A percentile compares a stretch with the other conserved stretches of the same genome.
phyloP scores from a whole-genome alignment of 2,888 invertebrate species.

The Macaria liturata region DNA sequence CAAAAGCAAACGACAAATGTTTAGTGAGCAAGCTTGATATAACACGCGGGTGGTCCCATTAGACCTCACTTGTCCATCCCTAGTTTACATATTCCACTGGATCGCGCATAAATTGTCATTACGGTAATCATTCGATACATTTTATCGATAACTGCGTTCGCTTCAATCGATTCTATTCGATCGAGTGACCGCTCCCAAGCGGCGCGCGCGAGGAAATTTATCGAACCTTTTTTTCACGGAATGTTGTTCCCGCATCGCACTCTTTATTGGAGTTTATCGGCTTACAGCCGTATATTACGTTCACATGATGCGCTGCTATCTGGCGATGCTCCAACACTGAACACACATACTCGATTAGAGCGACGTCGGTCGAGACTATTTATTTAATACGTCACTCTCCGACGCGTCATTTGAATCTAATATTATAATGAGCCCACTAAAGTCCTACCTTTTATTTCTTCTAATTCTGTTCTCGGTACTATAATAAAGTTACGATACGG shows the following conservation, averaged over 20 bases:
- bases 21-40: constrained; percentile 33
- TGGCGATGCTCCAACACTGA: constrained; percentile 43
- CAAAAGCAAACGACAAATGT: constrained; percentile 39
- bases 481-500: constrained; percentile 22
- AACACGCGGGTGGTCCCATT: constrained; percentile 73
- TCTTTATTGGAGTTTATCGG: constrained; percentile 65
- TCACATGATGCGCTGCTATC: constrained; percentile 47
- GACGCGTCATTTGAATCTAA: constrained; percentile 44
- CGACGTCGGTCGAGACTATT: constrained; percentile 45
- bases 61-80: constrained; percentile 59
- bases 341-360: constrained; percentile 53
- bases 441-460: constrained; percentile 33
- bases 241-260: constrained; percentile 50
- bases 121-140: constrained; percentile 73
- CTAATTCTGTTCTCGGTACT: constrained; percentile 29
- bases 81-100: constrained; percentile 74
- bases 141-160: constrained; percentile 63
- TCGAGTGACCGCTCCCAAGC: constrained; percentile 55
- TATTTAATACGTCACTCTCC: constrained; percentile 37
- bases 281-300: constrained; percentile 63
- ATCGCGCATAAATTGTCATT: constrained; percentile 78
- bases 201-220: constrained; percentile 41
- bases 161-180: constrained; percentile 57
- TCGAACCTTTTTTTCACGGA: constrained; percentile 38
- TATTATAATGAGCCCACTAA: constrained; percentile 45